Percentiles rank a stretch among this genome's conserved stretches.
Evolutionary conservation across 2,888 invertebrate genomes (phyloP).

Genomic region (Hyposoter dolosus): DNA sequence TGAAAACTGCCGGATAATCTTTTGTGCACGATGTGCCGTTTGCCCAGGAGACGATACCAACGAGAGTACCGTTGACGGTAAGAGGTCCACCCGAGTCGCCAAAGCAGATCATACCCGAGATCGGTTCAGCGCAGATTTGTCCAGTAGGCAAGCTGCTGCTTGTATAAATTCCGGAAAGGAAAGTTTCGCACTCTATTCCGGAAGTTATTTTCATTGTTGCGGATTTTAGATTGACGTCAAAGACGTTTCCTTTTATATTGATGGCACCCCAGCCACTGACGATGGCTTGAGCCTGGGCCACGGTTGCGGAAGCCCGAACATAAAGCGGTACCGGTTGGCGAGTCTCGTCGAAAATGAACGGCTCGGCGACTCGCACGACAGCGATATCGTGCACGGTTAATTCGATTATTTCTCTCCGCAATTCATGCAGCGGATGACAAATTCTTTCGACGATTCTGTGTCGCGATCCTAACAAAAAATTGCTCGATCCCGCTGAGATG

Average conservation of each 20-base stretch:
- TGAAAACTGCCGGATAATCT: slow-evolving; percentile 76
- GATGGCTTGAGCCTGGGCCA: background rate
- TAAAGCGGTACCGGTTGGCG: background rate
- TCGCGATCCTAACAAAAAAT: background rate
- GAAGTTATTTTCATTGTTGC: background rate
- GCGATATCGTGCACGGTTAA: background rate
- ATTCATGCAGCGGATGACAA: background rate
- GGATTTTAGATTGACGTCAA: background rate
- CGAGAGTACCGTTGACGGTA: slow-evolving; percentile 74
- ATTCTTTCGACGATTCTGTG: background rate
- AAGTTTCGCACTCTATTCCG: background rate
- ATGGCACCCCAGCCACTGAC: background rate
- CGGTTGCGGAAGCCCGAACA: background rate
- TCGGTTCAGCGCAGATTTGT: background rate
- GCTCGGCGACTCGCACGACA: background rate
- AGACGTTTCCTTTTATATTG: background rate
- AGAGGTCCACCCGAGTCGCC: slow-evolving; percentile 80
- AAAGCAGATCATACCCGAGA: background rate
- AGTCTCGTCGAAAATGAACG: background rate
- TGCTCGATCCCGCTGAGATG: background rate
- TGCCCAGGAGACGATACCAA: slow-evolving; percentile 78
- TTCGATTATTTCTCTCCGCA: background rate
- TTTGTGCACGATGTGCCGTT: slow-evolving; percentile 73
- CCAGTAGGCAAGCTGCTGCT: background rate
- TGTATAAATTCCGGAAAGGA: background rate